A percentile compares a stretch with the other conserved stretches of the same genome.
phyloP scores from a whole-genome alignment of 2,113 vertebrate species.

The Pardalotus punctatus region DNA sequence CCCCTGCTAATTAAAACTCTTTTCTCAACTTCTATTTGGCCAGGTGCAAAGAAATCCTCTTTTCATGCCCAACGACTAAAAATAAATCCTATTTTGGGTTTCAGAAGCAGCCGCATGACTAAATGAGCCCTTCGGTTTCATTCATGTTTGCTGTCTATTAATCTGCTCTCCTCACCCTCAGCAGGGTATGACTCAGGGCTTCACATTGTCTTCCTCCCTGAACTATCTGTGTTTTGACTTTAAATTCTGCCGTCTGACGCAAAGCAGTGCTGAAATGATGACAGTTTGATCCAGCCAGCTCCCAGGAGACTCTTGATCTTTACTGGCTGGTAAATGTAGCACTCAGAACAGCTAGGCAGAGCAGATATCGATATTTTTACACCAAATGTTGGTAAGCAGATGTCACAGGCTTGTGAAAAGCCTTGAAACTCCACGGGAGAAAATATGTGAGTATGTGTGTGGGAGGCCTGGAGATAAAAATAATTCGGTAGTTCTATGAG shows the following conservation, averaged over 20 bases:
- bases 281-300: slow-evolving; percentile 53
- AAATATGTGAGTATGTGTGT: slow-evolving; percentile 2
- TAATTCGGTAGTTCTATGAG: not conserved
- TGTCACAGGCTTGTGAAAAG: slow-evolving; percentile 42
- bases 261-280: slow-evolving; percentile 60
- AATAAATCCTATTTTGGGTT: slow-evolving; percentile 48
- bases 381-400: slow-evolving; percentile 50
- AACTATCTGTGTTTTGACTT: slow-evolving; percentile 62
- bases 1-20: not conserved
- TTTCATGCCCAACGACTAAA: slow-evolving; percentile 18
- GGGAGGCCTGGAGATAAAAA: slow-evolving; percentile 43
- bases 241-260: slow-evolving; percentile 68
- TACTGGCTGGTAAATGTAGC: slow-evolving; percentile 32
- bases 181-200: slow-evolving; percentile 69
- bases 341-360: slow-evolving; percentile 7
- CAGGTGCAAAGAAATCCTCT: not conserved
- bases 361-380: slow-evolving; percentile 49
- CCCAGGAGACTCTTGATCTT: slow-evolving; percentile 52
- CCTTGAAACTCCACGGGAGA: not conserved
- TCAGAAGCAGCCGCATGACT: not conserved
- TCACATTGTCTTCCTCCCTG: slow-evolving; percentile 50
- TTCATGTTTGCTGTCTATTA: slow-evolving; percentile 51
- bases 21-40: not conserved
- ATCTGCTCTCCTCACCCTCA: slow-evolving; percentile 27
- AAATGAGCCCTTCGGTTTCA: slow-evolving; percentile 14